phyloP scores from a whole-genome alignment of 2,888 invertebrate genomes.

The Melanchra persicariae region DNA sequence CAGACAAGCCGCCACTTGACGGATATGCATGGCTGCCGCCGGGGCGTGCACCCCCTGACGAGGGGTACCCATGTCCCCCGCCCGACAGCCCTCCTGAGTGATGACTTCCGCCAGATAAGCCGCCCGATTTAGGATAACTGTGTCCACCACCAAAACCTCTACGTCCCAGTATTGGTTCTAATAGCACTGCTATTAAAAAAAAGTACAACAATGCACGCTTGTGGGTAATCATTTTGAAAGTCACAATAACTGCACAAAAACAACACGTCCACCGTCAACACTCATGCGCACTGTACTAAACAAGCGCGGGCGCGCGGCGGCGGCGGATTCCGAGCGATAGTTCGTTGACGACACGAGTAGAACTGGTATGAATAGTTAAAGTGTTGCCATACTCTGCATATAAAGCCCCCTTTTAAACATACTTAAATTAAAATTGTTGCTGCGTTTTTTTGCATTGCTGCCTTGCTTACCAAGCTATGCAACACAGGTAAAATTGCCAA shows the following conservation, averaged over 20 bases:
- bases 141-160: slow-evolving; percentile 71
- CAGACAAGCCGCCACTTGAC: slow-evolving; percentile 41
- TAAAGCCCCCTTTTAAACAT: slow-evolving; percentile 5
- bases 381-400: slow-evolving; percentile 41
- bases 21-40: slow-evolving; percentile 60
- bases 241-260: slow-evolving; percentile 49
- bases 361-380: slow-evolving; percentile 39
- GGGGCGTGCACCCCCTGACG: slow-evolving; percentile 54
- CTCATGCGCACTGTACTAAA: slow-evolving; percentile 74
- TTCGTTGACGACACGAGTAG: slow-evolving; percentile 40
- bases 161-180: slow-evolving; percentile 71
- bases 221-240: slow-evolving; percentile 71
- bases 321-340: slow-evolving; percentile 10
- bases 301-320: slow-evolving; percentile 16
- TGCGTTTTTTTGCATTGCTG: neutral
- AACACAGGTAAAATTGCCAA: neutral
- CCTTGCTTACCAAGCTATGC: too few species aligned
- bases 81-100: slow-evolving; percentile 71
- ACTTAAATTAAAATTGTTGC: neutral
- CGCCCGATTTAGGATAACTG: slow-evolving; percentile 76
- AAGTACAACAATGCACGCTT: slow-evolving; percentile 77
- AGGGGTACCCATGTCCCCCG: slow-evolving; percentile 70
- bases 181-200: slow-evolving; percentile 70
- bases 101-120: slow-evolving; percentile 69
- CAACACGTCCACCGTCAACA: slow-evolving; percentile 60